Base-by-base conservation (phyloP, 2,888 invertebrate species). In the Miltochrista miniata region DNA sequence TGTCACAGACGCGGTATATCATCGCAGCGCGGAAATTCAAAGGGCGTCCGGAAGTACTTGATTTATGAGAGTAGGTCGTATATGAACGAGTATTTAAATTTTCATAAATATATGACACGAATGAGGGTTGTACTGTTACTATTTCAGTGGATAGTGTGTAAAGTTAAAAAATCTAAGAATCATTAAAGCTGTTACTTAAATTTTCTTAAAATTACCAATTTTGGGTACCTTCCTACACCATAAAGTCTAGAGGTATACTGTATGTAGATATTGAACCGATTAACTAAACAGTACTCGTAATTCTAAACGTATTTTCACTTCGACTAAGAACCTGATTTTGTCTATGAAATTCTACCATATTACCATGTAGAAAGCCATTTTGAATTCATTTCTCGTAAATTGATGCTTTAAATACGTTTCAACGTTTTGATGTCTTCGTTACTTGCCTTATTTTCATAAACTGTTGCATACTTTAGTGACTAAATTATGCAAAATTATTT, bases 31-130 rank as follows among this genome's bases (percentile, higher is more conserved):
- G 81, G 84, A 86, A 85, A 83, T 85, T 86, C 85, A 87, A 87
- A 86, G 85, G 85, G 82, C 80, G 82, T 70, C 76, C 83, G 85
- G 84, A 86, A 86, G 84, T 83, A 81, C 85, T 86, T 87, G 88
- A 87, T 88, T 88, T 87, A 88, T 81, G 87, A 80, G 79, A 76
- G 76, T 72, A 76, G 74, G 76, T 74, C 80, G 76, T 80, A 76
- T 83, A 84, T 81, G 84, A 70, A 78, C 78, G 75, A 74, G 79
- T 83, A 86, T 87, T 87, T 85, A 87, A 87, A 85, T 76, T 81
- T 83, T 86, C 82, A 85, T 87, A 86, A 88, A 87, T 87, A 85
- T 81, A 83, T 83, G 83, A 81, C 79, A 80, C 80, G 79, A 84
- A 81, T 36, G 86, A 76, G 59, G 18, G 18, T 24, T 24, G 18